phyloP scores from a whole-genome alignment of 1,140 invertebrate species.

The Muscidifurax raptorellus region DNA sequence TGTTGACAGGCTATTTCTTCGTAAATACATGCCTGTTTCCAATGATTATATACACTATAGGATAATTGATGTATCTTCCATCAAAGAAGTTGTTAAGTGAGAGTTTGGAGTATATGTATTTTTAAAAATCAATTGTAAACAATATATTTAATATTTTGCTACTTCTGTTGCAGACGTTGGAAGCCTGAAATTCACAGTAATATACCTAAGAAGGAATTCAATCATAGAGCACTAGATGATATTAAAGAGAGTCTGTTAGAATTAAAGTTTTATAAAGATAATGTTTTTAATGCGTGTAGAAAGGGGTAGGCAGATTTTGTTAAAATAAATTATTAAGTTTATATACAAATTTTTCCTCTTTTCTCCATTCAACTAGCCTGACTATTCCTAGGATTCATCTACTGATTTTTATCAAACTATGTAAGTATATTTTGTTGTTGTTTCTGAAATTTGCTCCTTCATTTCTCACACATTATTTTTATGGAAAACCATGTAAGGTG shows the following conservation, averaged over 20 bases:
- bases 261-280: conserved; percentile 83
- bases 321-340: background rate
- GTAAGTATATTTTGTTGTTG: too few relatives aligned
- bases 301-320: background rate
- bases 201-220: conserved; percentile 80
- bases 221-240: conserved; percentile 88
- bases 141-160: conserved; percentile 29
- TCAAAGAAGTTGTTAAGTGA: conserved; percentile 88
- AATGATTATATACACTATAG: conserved; percentile 92
- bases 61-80: conserved; percentile 92
- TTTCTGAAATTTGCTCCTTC: too few relatives aligned
- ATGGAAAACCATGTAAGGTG: too few relatives aligned
- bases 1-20: conserved; percentile 88
- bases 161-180: conserved; percentile 81
- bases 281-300: conserved; percentile 73
- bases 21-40: conserved; percentile 85
- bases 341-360: background rate
- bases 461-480: too few relatives aligned
- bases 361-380: background rate
- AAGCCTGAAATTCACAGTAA: conserved; percentile 77
- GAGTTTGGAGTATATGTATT: conserved; percentile 48
- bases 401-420: background rate
- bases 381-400: background rate
- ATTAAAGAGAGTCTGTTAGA: conserved; percentile 92
- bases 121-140: conserved; percentile 42